phyloP scores from a whole-genome alignment of 2,113 vertebrate species.

The Noctilio leporinus region DNA sequence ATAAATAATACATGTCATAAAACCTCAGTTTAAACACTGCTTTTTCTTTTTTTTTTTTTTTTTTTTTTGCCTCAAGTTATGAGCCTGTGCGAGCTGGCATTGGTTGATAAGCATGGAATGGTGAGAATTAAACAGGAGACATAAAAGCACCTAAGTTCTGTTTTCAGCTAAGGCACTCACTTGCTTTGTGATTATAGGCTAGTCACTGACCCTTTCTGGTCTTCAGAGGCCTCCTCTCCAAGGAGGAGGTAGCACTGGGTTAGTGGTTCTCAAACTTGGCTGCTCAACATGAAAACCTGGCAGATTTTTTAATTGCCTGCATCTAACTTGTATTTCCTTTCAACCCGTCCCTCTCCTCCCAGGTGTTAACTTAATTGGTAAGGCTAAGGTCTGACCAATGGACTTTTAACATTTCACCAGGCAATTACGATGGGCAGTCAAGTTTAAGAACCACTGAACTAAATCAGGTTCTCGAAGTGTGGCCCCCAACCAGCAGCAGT shows the following conservation, averaged over 20 bases:
- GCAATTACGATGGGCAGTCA: not conserved
- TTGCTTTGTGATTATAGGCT: not conserved
- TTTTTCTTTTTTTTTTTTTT: not conserved
- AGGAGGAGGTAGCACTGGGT: not conserved
- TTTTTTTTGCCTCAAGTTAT: not conserved
- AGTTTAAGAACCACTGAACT: not conserved
- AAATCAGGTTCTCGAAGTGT: not conserved
- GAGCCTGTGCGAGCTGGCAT: not conserved
- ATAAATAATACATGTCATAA: conserved; percentile 20
- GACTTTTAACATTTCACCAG: not conserved
- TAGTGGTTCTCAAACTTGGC: not conserved
- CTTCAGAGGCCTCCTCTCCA: not conserved
- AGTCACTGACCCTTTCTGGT: not conserved
- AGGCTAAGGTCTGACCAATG: not conserved
- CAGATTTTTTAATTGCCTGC: not conserved
- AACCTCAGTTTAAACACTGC: not conserved
- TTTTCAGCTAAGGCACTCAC: not conserved
- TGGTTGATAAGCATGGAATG: not conserved
- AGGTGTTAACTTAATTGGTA: not conserved
- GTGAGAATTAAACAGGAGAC: not conserved
- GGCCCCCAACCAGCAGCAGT: too few species aligned
- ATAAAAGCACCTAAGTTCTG: not conserved
- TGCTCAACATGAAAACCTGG: not conserved
- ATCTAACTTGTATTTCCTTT: not conserved
- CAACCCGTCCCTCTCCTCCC: too few species aligned